phyloP scores from a whole-genome alignment of 2,888 invertebrate species.

The Dioctria rufipes region DNA sequence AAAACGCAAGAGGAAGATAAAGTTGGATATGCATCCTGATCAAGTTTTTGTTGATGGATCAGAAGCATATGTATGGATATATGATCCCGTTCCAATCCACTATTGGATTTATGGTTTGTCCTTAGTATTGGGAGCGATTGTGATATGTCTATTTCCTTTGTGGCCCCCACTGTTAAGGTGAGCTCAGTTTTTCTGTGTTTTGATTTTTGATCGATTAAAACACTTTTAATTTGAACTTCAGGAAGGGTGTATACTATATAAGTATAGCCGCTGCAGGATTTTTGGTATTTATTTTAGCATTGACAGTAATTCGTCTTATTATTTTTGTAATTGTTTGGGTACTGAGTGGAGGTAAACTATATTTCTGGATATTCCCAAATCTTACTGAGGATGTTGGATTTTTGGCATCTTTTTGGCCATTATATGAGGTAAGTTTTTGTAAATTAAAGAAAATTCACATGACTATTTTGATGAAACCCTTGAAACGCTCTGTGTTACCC shows the following conservation, averaged over 20 bases:
- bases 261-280: slow-evolving; percentile 96
- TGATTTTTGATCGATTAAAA: slow-evolving; percentile 40
- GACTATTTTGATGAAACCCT: too few species aligned
- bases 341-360: slow-evolving; percentile 88
- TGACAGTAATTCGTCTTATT: slow-evolving; percentile 90
- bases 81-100: slow-evolving; percentile 95
- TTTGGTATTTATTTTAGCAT: slow-evolving; percentile 91
- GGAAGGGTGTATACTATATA: slow-evolving; percentile 96
- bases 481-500: too few species aligned
- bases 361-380: slow-evolving; percentile 99
- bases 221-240: slow-evolving; percentile 64
- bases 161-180: slow-evolving; percentile 95
- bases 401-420: slow-evolving; percentile 98
- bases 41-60: slow-evolving; percentile 94
- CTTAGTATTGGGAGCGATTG: slow-evolving; percentile 92
- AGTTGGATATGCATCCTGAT: slow-evolving; percentile 97
- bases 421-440: slow-evolving; percentile 81
- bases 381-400: slow-evolving; percentile 99
- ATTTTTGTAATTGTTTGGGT: slow-evolving; percentile 94
- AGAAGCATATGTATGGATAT: slow-evolving; percentile 98
- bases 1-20: slow-evolving; percentile 89
- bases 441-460: background rate
- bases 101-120: slow-evolving; percentile 95
- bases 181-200: background rate
- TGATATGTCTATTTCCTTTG: slow-evolving; percentile 97